Conservation (phyloP, 1,140 invertebrate genomes). For the Tyrophagus putrescentiae region DNA sequence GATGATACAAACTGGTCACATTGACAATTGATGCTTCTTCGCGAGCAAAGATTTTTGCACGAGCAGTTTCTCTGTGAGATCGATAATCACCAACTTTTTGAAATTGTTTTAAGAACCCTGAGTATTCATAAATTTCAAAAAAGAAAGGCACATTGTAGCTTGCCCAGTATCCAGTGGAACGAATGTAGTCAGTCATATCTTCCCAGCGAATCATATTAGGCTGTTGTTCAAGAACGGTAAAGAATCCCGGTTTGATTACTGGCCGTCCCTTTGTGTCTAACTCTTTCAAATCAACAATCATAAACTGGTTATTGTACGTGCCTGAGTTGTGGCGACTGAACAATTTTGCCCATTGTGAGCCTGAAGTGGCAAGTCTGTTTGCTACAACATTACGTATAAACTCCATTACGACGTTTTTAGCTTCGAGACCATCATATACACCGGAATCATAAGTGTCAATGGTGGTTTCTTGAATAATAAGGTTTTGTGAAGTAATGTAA, state of each 20-base stretch:
- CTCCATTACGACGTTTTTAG: conserved; percentile 29
- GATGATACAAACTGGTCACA: conserved; percentile 29
- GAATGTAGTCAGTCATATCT: conserved; percentile 31
- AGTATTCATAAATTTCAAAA: conserved; percentile 33
- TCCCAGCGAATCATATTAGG: conserved; percentile 30
- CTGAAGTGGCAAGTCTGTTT: conserved; percentile 32
- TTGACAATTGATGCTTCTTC: conserved; percentile 31
- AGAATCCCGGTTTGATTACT: conserved; percentile 25
- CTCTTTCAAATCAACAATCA: conserved; percentile 34
- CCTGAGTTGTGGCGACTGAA: conserved; percentile 32
- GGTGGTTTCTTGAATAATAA: conserved; percentile 34
- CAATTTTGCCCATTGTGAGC: conserved; percentile 31
- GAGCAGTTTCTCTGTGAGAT: conserved; percentile 31
- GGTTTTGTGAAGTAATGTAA: conserved; percentile 31
- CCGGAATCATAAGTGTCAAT: conserved; percentile 32
- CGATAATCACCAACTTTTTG: conserved; percentile 29
- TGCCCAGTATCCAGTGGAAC: conserved; percentile 33
- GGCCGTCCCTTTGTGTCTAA: conserved; percentile 27
- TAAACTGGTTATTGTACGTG: conserved; percentile 37
- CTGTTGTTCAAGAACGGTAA: conserved; percentile 35
- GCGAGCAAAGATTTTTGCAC: conserved; percentile 34
- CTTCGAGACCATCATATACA: conserved; percentile 29
- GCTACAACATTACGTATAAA: conserved; percentile 33
- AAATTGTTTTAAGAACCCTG: conserved; percentile 32
- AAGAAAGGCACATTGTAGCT: conserved; percentile 36